These are phyloP conservation scores for Microtus ochrogaster DNA, from an alignment of 2,113 vertebrate species.

Conservation along the genomic window DNA sequence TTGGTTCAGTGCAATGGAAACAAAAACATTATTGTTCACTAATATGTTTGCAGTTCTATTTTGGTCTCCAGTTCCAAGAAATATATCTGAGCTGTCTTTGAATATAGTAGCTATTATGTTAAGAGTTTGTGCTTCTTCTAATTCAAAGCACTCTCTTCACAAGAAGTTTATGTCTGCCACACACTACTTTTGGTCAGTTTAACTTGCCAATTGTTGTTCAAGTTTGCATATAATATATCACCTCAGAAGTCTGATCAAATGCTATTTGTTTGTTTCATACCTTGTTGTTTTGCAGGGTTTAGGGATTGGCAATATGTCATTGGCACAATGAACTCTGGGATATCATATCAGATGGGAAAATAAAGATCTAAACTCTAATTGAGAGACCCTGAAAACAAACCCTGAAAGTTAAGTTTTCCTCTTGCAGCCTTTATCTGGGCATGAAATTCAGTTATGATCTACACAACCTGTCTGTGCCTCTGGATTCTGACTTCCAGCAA, in stretches of 20 bases:
- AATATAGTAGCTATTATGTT: constrained; percentile 76
- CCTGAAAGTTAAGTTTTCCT: background rate
- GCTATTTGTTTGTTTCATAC: constrained; percentile 80
- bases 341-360: constrained; percentile 73
- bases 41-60: constrained; percentile 83
- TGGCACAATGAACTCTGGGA: constrained; percentile 63
- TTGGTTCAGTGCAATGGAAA: constrained; percentile 81
- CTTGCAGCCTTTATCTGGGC: constrained; percentile 54
- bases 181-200: constrained; percentile 71
- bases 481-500: constrained; percentile 7
- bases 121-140: constrained; percentile 78
- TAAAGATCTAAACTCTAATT: constrained; percentile 51
- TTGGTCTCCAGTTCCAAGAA: constrained; percentile 69
- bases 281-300: constrained; percentile 75
- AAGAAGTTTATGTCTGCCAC: constrained; percentile 76
- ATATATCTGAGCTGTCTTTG: constrained; percentile 75
- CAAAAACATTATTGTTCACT: constrained; percentile 79
- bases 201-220: constrained; percentile 77
- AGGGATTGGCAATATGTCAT: constrained; percentile 72
- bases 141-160: constrained; percentile 80
- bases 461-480: constrained; percentile 31
- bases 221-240: constrained; percentile 69
- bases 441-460: constrained; percentile 50
- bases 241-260: constrained; percentile 74
- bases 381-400: constrained; percentile 74